These are phyloP conservation scores for Archips crataeganus DNA, from an alignment of 2,888 invertebrate species.

Conservation along the genomic window DNA sequence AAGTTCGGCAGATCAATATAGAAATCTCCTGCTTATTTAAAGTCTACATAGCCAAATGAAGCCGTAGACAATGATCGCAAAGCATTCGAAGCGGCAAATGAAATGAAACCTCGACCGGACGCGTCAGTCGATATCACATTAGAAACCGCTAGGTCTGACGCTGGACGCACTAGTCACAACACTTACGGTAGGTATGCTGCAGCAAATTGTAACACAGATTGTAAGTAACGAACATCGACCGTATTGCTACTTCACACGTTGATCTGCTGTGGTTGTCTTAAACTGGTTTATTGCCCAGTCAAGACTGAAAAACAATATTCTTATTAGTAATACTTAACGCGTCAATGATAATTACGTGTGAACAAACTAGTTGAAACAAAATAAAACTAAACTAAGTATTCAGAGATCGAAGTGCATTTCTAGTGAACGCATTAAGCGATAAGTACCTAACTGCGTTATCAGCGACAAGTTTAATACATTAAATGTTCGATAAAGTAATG, in stretches of 20 bases:
- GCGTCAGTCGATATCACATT: constrained; percentile 66
- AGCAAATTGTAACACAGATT: background rate
- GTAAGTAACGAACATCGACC: background rate
- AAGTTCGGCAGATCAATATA: background rate
- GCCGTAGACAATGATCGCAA: constrained; percentile 23
- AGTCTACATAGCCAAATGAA: background rate
- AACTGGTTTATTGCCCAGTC: constrained; percentile 30
- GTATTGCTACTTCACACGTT: background rate
- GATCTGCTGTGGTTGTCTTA: constrained; percentile 14
- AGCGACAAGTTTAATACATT: constrained; percentile 37
- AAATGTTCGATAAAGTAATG: constrained; percentile 37
- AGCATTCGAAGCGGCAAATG: constrained; percentile 48
- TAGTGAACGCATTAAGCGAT: constrained; percentile 28
- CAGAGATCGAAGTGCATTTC: constrained; percentile 48
- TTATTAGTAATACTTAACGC: constrained; percentile 26
- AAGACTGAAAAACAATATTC: constrained; percentile 26
- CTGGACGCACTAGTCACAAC: constrained; percentile 6
- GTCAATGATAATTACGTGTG: constrained; percentile 47
- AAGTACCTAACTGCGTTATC: constrained; percentile 32
- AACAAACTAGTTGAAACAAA: constrained; percentile 61
- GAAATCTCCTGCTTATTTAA: too few relatives aligned
- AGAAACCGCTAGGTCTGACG: constrained; percentile 62
- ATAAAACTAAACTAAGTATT: constrained; percentile 57
- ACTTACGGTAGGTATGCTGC: background rate
- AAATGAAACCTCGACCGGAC: constrained; percentile 64